Evolutionary conservation across 1,140 invertebrate genomes (phyloP), one percentile per base, ranked within the genome.

Genomic region (Pissodes strobi): DNA sequence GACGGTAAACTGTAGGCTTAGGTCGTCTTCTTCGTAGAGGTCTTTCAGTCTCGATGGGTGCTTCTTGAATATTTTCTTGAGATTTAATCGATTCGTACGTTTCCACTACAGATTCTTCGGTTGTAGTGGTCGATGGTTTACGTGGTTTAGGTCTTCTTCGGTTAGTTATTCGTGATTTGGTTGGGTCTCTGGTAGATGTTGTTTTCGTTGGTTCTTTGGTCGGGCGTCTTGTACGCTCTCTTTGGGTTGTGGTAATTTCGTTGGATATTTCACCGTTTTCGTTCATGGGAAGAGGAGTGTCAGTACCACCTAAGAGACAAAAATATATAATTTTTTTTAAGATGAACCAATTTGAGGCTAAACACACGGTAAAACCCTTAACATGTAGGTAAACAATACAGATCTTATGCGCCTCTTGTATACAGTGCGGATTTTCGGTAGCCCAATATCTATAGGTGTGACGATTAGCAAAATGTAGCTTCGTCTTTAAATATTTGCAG

Each of bases 221-320:
- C 5, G 52, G 52, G 1, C 55, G 30, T 25, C 55, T 65, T 10
- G 55, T 49, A 6, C 21, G 17, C 5, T 15, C 48, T 52, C 67
- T 46, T 60, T 64, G 37, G 9, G 68, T 71, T 4, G 72, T 71
- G 3, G 73, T 69, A 18, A 74, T 70, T 53, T 74, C 72, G 46
- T 74, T 72, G 8, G 70, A 68, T 48, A 70, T 64, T 49, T 70
- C 72, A 1, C 45, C 51, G 6, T 64, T 65, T 49, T 63, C 52
- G 12, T 65, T 55, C 21, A 48, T 37, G 1, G 52, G 15, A 9
- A 58, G 12, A 21, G 48, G 56, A 37, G 19, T 61, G 19, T 64
- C 49, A 10, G 60, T 69, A 10, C n/a, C 17, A 27, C 10, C 45
- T 63, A 22, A n/a, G 22, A 13, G 21, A 22, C 10, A 48, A 21